Base-by-base conservation (phyloP, 2,888 invertebrate genomes). In the Orthosia gothica region DNA sequence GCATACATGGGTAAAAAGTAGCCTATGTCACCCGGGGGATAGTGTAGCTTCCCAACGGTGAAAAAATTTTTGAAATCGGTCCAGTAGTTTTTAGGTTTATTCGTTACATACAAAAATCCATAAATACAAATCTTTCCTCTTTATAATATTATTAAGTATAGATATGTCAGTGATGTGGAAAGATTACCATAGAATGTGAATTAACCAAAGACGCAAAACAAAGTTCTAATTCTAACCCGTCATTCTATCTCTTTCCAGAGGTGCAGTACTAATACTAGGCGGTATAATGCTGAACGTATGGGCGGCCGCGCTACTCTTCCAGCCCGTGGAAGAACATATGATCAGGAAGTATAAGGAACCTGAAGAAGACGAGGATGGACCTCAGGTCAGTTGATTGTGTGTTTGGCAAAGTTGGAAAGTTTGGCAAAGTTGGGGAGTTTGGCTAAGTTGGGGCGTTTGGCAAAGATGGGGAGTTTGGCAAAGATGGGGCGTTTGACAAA, bases 301-400 rank as follows among this genome's bases (percentile, higher is more conserved):
- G 97, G 98, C 98, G 15, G 98, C 98, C 0, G 98, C 98, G 5
- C 92, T 98, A 18, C 97, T 99, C 64, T 99, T 98, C 93, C 98
- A 98, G 80, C 98, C 98, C 0, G 98, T 98, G 0, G 98, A 98
- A 82, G 97, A 97, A 84, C 98, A 99, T 90, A 97, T 98, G 97
- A 97, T 98, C 82, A 97, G 97, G 88, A 97, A 97, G 72, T 97
- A 95, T 76, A 95, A 95, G 70, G 95, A 95, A 1, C 89, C 90
- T 0, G 94, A 92, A 18, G 96, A 96, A n/a, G 95, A 95, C 0
- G 96, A 96, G 3, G 95, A 96, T 0, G 88, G 88, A 0, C 94
- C 94, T 0, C 95, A 95, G 95, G 96, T 96, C 20, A 89, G 92
- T 59, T 57, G 18, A 11, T 20, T 13, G 5, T 11, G 1, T 5